Percentiles rank a stretch among this genome's conserved stretches.
phyloP scores from a whole-genome alignment of 30 jellyfish, hydroid and myxozoan species.

The Aurelia sp. region DNA sequence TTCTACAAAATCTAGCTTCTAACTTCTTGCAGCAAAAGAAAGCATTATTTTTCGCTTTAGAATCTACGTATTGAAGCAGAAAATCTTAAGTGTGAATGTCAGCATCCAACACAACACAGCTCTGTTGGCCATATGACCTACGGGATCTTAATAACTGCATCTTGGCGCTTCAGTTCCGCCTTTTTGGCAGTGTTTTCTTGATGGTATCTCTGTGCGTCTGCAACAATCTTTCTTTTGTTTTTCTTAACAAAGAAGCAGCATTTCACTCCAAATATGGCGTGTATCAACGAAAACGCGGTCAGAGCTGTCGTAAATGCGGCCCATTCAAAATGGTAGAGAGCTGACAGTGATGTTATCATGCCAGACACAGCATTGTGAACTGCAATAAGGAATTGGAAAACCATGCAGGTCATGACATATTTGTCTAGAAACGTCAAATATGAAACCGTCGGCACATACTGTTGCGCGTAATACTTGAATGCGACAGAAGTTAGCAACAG shows the following conservation, averaged over 20 bases:
- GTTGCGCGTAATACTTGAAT: conserved; percentile 45
- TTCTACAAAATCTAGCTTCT: no score
- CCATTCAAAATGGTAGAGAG: conserved; percentile 1
- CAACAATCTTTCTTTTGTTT: no score
- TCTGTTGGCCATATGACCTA: no score
- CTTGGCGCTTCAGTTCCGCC: not conserved
- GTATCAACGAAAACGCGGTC: not conserved
- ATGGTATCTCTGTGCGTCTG: no score
- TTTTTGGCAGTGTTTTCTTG: not conserved
- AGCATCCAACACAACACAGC: no score
- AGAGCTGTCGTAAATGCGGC: not conserved
- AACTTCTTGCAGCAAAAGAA: no score
- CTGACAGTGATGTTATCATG: not conserved
- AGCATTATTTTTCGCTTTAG: no score
- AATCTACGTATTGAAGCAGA: no score
- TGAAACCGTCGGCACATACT: conserved; percentile 58
- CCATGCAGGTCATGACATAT: conserved; percentile 44
- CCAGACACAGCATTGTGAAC: conserved; percentile 35
- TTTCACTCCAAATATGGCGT: conserved; percentile 4
- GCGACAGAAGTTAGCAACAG: conserved; percentile 64
- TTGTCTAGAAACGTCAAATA: conserved; percentile 31
- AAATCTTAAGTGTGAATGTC: no score
- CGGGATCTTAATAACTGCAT: no score
- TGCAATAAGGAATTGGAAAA: conserved; percentile 61
- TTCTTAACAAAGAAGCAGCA: not conserved